Base-by-base conservation (phyloP, 2,888 invertebrate genomes). In the Athalia rosae region DNA sequence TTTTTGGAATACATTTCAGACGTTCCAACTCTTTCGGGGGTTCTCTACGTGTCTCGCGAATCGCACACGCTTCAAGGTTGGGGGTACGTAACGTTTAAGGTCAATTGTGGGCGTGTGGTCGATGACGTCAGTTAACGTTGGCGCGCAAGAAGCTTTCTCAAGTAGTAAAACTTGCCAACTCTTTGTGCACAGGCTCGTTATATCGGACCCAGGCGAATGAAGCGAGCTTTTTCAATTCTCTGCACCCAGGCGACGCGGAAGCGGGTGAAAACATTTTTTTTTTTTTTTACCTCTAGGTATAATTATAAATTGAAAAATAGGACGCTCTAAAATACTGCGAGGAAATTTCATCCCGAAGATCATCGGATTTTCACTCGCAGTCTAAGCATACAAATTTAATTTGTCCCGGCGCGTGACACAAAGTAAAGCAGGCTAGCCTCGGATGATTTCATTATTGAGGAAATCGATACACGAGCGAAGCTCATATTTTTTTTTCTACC, bases 41-140 rank as follows among this genome's bases (percentile, higher is more conserved):
- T 48, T 4, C 5, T 6, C 8, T 11, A 9, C 7, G 15, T 53
- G 6, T 11, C 15, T 53, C 5, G 28, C 41, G 4, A 4, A n/a
- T 69, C n/a, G 5, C 4, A 6, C 2, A 9, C 28, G 41, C 45
- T 71, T 58, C 71, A 71, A 71, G 71, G 71, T 58, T n/a, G 45
- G 58, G 71, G 71, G 56, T 13, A 58, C 9, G 53, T n/a, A 45
- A 45, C 45, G 4, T 13, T 13, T 58, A 71, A 71, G 71, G 71
- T 71, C 56, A 71, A 45, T 13, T 56, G 71, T 71, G 56, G 67
- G 43, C 56, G 67, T 69, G 43, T 71, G 71, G 71, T 71, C 71
- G 71, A 71, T 71, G 56, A 58, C 71, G 43, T 71, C 43, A 71
- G 56, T 28, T 28, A 41, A 64, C 47, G 64, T 9, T 28, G 6